Base-by-base conservation (phyloP, 2,888 invertebrate species). In the Lepidocyrtoides sp. region DNA sequence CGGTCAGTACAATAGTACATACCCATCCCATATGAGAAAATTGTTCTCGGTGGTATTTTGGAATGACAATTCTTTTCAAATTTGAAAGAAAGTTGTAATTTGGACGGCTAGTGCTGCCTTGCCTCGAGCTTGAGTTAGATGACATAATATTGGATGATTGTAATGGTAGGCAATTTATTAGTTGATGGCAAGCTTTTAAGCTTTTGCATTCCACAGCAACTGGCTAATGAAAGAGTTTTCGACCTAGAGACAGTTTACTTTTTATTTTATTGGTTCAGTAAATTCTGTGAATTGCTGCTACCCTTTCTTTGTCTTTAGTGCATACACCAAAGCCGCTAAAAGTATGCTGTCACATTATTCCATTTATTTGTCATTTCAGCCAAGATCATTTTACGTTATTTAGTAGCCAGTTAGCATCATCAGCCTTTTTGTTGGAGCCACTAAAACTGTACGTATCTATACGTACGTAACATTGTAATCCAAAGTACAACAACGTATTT, bases 141-240 rank as follows among this genome's bases (percentile, higher is more conserved):
- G 57, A 57, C 23, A 20, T 23, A 57, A 20, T 23, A 7, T 23
- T 7, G 36, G 36, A 36, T 20, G 57, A 54, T 23, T 57, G 2
- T 10, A n/a, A 20, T 5, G 23, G 20, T 2, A 7, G 2, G 57
- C 10, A 23, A 57, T 20, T 57, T 20, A 57, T 8, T 57, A 20
- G 17, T 57, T 20, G 5, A 8, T 57, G 2, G 26, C 14, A 2
- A n/a, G 1, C 7, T 66, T 66, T 66, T 66, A 66, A 17, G 1
- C n/a, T 12, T 66, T 57, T 7, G 5, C 57, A 23, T 72, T 72
- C 23, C 5, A 0, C 41, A 23, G 20, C 12, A 72, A 10, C 44
- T 72, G 23, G 36, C 72, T 72, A 72, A 72, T 72, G 72, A 17
- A 72, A 72, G 72, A 44, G 69, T 72, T 72, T 72, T 41, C 36